Evolutionary conservation across 30 jellyfish, hydroid and myxozoan genomes (phyloP).

Genomic region (Cassiopea andromeda): DNA sequence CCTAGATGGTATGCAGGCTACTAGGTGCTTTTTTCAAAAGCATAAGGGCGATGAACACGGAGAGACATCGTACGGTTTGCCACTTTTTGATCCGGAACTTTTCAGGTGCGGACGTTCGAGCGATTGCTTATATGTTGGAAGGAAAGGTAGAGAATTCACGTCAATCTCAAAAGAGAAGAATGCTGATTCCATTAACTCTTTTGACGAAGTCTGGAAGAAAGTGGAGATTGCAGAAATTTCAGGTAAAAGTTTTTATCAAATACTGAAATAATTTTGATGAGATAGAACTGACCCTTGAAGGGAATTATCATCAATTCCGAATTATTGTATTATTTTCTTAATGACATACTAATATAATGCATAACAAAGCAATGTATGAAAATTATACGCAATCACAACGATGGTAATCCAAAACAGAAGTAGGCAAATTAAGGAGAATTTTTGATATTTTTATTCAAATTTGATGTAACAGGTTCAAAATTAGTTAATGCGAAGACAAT

Average conservation of each 20-base stretch:
- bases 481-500: no score
- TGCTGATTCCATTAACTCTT: neutral
- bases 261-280: neutral
- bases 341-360: neutral
- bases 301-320: neutral
- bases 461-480: no score
- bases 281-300: neutral
- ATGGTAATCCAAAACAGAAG: no score
- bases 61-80: neutral
- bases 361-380: neutral
- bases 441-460: no score
- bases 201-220: neutral
- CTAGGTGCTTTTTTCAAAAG: neutral
- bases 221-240: neutral
- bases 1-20: neutral
- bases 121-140: neutral
- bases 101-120: neutral
- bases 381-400: neutral
- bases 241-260: neutral
- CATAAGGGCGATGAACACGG: neutral
- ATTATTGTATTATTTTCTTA: no score
- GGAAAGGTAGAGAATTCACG: neutral
- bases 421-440: no score
- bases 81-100: neutral
- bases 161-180: neutral